These are phyloP conservation scores for Thera britannica DNA, from an alignment of 2,888 invertebrate genomes.

Conservation along the genomic window DNA sequence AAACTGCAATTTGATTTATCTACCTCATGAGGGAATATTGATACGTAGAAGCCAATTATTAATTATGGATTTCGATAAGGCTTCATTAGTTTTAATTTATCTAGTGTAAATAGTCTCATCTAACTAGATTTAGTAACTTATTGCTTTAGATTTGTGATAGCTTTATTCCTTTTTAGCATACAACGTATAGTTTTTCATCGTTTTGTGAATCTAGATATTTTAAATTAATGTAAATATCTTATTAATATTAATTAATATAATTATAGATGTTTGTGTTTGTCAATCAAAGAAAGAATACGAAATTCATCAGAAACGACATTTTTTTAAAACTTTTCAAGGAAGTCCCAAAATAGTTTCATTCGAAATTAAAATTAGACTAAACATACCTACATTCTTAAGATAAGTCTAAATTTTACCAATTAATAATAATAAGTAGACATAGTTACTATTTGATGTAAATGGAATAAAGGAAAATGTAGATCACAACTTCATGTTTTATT, in stretches of 20 bases:
- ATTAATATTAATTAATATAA: constrained; percentile 9
- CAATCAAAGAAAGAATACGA: neutral
- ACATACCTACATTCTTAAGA: neutral
- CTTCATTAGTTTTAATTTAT: constrained; percentile 33
- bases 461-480: constrained; percentile 71
- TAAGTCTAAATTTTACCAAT: constrained; percentile 59
- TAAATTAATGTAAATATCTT: constrained; percentile 35
- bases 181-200: constrained; percentile 38
- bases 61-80: constrained; percentile 43
- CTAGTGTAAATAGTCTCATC: constrained; percentile 58
- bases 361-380: neutral
- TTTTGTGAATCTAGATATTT: constrained; percentile 35
- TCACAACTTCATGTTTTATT: neutral
- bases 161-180: constrained; percentile 61
- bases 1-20: constrained; percentile 71
- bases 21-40: constrained; percentile 74
- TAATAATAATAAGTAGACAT: constrained; percentile 56
- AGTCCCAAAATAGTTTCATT: neutral
- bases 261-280: constrained; percentile 8
- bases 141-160: constrained; percentile 78
- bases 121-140: constrained; percentile 69
- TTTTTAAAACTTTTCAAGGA: neutral
- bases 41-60: constrained; percentile 49
- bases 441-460: constrained; percentile 71
- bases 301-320: too few species aligned